Conservation (phyloP, 2,888 invertebrate species). For the Caenorhabditis sp. region DNA sequence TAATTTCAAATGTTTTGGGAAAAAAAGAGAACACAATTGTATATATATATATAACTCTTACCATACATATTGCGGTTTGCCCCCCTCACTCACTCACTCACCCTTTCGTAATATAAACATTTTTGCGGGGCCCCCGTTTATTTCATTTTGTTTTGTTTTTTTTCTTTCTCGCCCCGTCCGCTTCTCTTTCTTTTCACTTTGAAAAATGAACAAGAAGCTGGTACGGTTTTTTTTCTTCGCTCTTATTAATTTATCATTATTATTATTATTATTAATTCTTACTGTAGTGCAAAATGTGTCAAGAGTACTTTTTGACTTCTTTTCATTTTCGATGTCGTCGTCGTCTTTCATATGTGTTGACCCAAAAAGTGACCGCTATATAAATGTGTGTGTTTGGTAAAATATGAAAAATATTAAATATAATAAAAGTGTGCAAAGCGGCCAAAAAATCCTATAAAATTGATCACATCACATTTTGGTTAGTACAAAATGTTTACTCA, state of each 20-base stretch:
- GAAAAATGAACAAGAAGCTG: not conserved
- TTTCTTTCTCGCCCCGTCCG: not conserved
- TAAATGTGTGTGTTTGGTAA: not conserved
- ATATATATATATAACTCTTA: not conserved
- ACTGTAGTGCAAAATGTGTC: too few species aligned
- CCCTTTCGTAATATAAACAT: slow-evolving; percentile 1
- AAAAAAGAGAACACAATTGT: too few species aligned
- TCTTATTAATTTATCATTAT: not conserved
- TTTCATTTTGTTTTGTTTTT: not conserved
- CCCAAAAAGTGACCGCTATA: too few species aligned
- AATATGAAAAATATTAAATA: not conserved
- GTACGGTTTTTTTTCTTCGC: not conserved
- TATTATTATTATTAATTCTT: too few species aligned
- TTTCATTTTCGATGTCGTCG: too few species aligned
- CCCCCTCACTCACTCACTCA: not conserved
- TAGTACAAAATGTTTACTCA: not conserved
- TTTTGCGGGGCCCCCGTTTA: not conserved
- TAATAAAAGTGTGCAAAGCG: not conserved
- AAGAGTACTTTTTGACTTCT: too few species aligned
- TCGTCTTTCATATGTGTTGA: too few species aligned
- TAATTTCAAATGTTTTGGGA: not conserved
- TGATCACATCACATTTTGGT: not conserved
- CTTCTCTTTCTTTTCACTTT: too few species aligned
- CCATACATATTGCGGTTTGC: not conserved
- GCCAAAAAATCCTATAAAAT: not conserved